These are phyloP conservation scores for Astropecten irregularis DNA, from an alignment of 53 echinoderm and acorn worm genomes.

Conservation along the genomic window DNA sequence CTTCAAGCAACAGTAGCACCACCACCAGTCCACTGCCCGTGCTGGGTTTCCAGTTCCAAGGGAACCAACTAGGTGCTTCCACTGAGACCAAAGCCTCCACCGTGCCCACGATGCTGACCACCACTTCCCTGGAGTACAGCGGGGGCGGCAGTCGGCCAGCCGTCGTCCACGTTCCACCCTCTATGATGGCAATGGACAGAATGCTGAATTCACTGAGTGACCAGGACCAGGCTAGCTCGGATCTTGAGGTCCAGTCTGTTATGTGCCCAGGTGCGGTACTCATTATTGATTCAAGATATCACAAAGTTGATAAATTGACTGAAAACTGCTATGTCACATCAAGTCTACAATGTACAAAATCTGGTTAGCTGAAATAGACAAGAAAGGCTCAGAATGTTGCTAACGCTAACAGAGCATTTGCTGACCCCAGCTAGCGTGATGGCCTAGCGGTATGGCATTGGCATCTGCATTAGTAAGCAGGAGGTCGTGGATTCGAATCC, in stretches of 20 bases:
- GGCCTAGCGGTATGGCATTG: too few relatives aligned
- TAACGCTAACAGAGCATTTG: too few relatives aligned
- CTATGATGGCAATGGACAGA: constrained; percentile 49
- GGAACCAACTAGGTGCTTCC: not conserved
- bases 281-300: not conserved
- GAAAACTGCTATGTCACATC: too few relatives aligned
- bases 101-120: not conserved
- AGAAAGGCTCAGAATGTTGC: too few relatives aligned
- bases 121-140: constrained; percentile 7
- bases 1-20: not conserved
- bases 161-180: constrained; percentile 15
- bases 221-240: constrained; percentile 89
- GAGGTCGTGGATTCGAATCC: too few relatives aligned
- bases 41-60: not conserved
- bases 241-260: constrained; percentile 95
- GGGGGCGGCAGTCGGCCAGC: not conserved
- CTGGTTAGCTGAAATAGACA: not conserved
- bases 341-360: not conserved
- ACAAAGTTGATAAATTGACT: too few relatives aligned
- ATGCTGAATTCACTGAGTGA: constrained; percentile 71
- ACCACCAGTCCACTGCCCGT: not conserved
- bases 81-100: not conserved
- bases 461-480: too few relatives aligned
- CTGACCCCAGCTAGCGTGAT: too few relatives aligned
- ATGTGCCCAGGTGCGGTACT: constrained; percentile 86